Percentiles rank a stretch among this genome's conserved stretches.
These are phyloP conservation scores for Cyanoliseus patagonus DNA, from an alignment of 2,113 vertebrate species.

Conservation along the genomic window DNA sequence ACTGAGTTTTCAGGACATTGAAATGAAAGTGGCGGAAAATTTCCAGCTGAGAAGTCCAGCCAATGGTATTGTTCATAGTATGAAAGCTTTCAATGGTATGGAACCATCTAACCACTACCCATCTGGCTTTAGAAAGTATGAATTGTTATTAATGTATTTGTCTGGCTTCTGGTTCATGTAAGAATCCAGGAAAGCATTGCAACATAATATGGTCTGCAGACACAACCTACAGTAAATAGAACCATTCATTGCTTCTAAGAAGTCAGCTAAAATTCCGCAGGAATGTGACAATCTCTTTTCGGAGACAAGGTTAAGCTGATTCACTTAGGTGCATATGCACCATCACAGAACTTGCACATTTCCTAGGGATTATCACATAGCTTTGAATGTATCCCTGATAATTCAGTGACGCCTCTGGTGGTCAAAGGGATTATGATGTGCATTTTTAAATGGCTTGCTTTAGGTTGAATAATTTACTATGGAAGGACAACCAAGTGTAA, in stretches of 20 bases:
- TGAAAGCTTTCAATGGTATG: neutral
- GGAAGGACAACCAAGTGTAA: neutral
- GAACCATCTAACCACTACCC: neutral
- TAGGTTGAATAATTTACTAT: neutral
- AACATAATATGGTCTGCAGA: neutral
- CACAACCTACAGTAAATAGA: neutral
- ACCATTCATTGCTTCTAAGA: neutral
- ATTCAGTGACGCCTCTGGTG: neutral
- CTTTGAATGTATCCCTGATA: neutral
- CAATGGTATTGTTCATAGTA: neutral
- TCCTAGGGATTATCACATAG: neutral
- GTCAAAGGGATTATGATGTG: neutral
- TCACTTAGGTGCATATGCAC: neutral
- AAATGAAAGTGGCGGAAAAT: neutral
- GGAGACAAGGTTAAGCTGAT: neutral
- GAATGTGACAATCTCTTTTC: neutral
- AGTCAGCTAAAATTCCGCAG: neutral
- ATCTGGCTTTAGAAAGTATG: neutral
- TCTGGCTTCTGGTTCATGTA: neutral
- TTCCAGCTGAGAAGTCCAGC: neutral
- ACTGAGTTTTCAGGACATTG: neutral
- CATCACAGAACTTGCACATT: neutral
- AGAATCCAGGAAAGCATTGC: neutral
- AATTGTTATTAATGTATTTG: neutral
- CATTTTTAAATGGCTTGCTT: neutral